Base-by-base conservation (phyloP, 2,888 invertebrate species). In the Bruchidius siliquastri region DNA sequence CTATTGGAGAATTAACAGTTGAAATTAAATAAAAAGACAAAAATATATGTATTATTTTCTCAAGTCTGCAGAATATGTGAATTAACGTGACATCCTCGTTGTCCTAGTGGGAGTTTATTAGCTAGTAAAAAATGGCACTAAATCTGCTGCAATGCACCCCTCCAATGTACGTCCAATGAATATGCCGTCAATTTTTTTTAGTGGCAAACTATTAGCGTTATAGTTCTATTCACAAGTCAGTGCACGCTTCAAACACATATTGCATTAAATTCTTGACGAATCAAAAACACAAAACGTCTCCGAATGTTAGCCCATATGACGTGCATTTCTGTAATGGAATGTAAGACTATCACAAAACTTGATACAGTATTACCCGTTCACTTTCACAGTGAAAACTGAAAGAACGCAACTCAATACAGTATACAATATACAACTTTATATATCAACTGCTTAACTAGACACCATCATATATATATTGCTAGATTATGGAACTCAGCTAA, bases 141-240 rank as follows among this genome's bases (percentile, higher is more conserved):
- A 85, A 80, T 83, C 67, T 78, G 85, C 84, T 82, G 85, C 86
- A 86, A 85, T 85, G 86, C 86, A 86, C 87, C 86, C 85, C 85
- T 86, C 85, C 85, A 82, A 80, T 83, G 85, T 84, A 85, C 86
- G 86, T 86, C 86, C 86, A 86, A 49, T 49, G 13, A 80, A 76
- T 79, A 76, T 75, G 76, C 76, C 77, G 74, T 77, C 76, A 75
- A 75, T 74, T 77, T 77, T 77, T 79, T 8, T 49, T n/a, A n/a
- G 49, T 71, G 71, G 22, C 32, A 2, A 71, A 71, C 30, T 71
- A 71, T 26, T 18, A 26, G 22, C 30, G 4, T 71, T 71, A 32
- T 18, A 20, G 22, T 18, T 18, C 70, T 13, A 69, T 71, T 77
- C 81, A 71, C 81, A 79, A 79, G 80, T 81, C 81, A 80, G 82